These are phyloP conservation scores for Sarcophaga peregrina DNA, from an alignment of 1,140 invertebrate species.

Conservation along the genomic window DNA sequence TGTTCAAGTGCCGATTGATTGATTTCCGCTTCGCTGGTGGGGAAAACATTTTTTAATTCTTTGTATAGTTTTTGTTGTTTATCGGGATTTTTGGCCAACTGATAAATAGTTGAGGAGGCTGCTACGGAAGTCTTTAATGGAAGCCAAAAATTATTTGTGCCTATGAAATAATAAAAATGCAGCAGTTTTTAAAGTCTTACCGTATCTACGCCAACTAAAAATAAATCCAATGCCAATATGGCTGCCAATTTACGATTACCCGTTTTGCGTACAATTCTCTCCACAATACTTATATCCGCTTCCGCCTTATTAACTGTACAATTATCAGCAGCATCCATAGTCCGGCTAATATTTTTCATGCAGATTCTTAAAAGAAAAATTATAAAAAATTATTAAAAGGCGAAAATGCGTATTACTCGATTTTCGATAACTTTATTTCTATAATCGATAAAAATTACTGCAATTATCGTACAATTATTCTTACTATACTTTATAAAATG, in stretches of 20 bases:
- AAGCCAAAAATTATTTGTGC: background rate
- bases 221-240: slow-evolving; percentile 82
- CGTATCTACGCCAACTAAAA: slow-evolving; percentile 89
- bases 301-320: slow-evolving; percentile 59
- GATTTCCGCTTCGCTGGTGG: slow-evolving; percentile 69
- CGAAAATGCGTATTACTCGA: background rate
- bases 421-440: no score
- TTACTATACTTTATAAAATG: no score
- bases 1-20: slow-evolving; percentile 75
- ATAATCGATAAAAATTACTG: no score
- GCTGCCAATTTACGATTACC: slow-evolving; percentile 78
- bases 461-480: no score
- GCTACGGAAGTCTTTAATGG: slow-evolving; percentile 81
- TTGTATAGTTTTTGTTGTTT: slow-evolving; percentile 78
- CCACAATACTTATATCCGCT: slow-evolving; percentile 72
- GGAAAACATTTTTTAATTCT: slow-evolving; percentile 76
- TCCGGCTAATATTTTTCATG: slow-evolving; percentile 71
- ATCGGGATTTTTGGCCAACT: slow-evolving; percentile 79
- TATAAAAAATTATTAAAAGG: slow-evolving; percentile 32
- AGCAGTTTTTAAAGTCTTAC: slow-evolving; percentile 66
- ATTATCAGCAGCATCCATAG: slow-evolving; percentile 68
- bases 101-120: slow-evolving; percentile 82
- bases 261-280: slow-evolving; percentile 73
- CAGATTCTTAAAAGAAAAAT: slow-evolving; percentile 69
- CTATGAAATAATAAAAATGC: background rate